Base-by-base conservation (phyloP, 2,113 vertebrate genomes). In the Aptenodytes patagonicus region DNA sequence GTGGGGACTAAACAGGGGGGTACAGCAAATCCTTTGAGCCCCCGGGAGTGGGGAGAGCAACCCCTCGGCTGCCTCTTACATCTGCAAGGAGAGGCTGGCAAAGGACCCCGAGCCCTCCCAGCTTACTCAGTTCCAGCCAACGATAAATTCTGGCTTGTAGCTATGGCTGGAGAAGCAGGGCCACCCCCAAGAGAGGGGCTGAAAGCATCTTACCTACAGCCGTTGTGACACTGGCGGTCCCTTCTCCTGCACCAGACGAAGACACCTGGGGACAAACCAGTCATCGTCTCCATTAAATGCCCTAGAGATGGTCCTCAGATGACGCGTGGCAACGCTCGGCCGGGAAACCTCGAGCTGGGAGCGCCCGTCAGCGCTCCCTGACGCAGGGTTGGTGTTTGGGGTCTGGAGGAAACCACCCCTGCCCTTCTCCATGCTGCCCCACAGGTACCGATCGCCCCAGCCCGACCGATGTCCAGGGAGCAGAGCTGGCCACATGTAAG, bases 211-310 rank as follows among this genome's bases (percentile, higher is more conserved):
- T 52, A 93, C 85, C 96, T 72, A 11, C 44, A 76, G 52, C 2
- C 6, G 1, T 7, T 8, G 12, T 13, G n/a, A 19, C 38, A 13
- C 1, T 8, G 28, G 15, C 8, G 15, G 9, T 38, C 20, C 44
- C 78, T 91, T 22, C 38, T 85, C 80, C 25, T 64, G 32, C 47
- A 97, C 96, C 96, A 97, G 42, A 91, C 82, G 0, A 91, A 51
- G 78, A 94, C 1, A 75, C 96, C 95, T 95, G 92, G 29, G 70
- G 57, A 91, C 69, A 95, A 66, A 87, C 19, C 72, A 91, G 34
- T 8, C 46, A 7, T 3, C n/a, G 2, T 4, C 57, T 57, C 79
- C 79, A 20, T 36, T 17, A 26, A 52, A 58, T 0, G 0, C 26
- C 85, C 19, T 6, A 5, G 52, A 62, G 47, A 40, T 5, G 52